A percentile compares a stretch with the other conserved stretches of the same genome.
These are phyloP conservation scores for Elachura formosa DNA, from an alignment of 2,113 vertebrate genomes.

Conservation along the genomic window DNA sequence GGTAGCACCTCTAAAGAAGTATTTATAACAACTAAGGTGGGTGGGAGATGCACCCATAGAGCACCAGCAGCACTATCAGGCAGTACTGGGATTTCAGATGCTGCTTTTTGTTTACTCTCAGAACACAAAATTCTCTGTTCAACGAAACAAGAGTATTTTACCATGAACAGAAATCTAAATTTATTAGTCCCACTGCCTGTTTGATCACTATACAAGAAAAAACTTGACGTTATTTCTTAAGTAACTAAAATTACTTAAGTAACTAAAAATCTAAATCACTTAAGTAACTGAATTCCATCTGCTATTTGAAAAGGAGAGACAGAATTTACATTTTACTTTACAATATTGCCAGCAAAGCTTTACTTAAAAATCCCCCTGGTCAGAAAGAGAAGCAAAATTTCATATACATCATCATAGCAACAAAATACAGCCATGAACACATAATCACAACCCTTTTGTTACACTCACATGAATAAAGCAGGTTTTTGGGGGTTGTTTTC, in stretches of 20 bases:
- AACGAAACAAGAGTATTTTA: not conserved
- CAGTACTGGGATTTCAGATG: not conserved
- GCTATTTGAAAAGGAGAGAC: conserved; percentile 1
- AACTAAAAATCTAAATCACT: not conserved
- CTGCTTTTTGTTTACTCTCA: not conserved
- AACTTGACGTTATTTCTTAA: not conserved
- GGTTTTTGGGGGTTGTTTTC: not conserved
- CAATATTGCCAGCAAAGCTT: not conserved
- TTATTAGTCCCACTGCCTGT: not conserved
- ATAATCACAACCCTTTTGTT: not conserved
- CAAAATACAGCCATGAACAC: not conserved
- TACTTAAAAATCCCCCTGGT: not conserved
- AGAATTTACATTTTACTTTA: not conserved
- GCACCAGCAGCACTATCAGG: not conserved
- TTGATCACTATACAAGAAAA: conserved; percentile 17
- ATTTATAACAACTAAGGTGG: not conserved
- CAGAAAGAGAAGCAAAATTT: not conserved
- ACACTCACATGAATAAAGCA: not conserved
- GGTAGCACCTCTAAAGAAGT: not conserved
- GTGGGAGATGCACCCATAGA: not conserved
- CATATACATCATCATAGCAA: not conserved
- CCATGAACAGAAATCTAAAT: not conserved
- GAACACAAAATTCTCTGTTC: not conserved
- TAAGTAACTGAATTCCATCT: not conserved
- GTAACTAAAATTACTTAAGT: not conserved